Evolutionary conservation across 2,113 vertebrate species (phyloP), one percentile per base, ranked within the genome.

Genomic region (Oncorhynchus mykiss): DNA sequence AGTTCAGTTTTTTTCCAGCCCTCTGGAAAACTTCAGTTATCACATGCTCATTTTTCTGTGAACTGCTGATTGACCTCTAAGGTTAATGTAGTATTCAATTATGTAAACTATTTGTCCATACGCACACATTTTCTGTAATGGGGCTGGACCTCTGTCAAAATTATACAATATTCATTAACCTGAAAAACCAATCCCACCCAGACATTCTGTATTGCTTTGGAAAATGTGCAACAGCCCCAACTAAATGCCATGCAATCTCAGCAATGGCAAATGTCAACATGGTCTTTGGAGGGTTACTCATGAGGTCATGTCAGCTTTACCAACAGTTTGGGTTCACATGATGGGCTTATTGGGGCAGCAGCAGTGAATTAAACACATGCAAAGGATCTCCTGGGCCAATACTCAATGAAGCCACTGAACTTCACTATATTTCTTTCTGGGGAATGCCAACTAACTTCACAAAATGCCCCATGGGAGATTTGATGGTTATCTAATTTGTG

Each of bases 401-500:
- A 24, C 22, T 24, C 2, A 13, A 24, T 62, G 59, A 54, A 54
- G 51, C 14, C 16, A 54, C 13, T n/a, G 16, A 18, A 57, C 14
- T 67, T 14, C 1, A 9, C 3, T 22, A 20, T 18, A 20, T 9
- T 45, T 11, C 1, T 3, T 45, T 11, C 39, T 45, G 9, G 9
- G n/a, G 34, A 69, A 48, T 45, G 18, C 6, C 6, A 34, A 34
- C 51, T 54, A 77, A 62, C 18, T 74, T 5, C 54, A 27, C 57
- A 34, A n/a, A 25, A 59, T 62, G 20, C 34, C 4, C 64, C 24
- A 54, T 3, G 5, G 48, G 9, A 12, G 22, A 54, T n/a, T 54
- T 31, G 5, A 29, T 68, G n/a, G 54, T 77, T 34, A 74, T 78
- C 67, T 81, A 81, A 20, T 11, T 1, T 27, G 64, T 78, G 27